These are phyloP conservation scores for Bibio marci DNA, from an alignment of 2,888 invertebrate species.

Conservation along the genomic window DNA sequence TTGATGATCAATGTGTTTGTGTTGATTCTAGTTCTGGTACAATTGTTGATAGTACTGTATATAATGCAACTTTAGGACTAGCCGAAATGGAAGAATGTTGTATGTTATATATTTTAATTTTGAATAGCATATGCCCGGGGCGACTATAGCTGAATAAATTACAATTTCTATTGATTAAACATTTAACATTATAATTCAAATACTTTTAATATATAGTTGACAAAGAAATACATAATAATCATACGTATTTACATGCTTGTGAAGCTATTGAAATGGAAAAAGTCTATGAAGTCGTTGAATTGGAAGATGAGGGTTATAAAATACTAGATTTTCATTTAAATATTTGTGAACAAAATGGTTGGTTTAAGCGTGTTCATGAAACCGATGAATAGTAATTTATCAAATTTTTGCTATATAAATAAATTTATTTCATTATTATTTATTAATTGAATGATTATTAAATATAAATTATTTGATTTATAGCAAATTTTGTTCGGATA, in stretches of 20 bases:
- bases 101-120: too few species aligned
- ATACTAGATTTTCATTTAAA: slow-evolving; percentile 24
- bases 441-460: too few species aligned
- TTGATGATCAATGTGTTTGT: slow-evolving; percentile 40
- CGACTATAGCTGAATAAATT: too few species aligned
- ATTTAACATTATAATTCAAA: too few species aligned
- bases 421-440: too few species aligned
- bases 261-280: slow-evolving; percentile 22
- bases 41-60: slow-evolving; percentile 15
- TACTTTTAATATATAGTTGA: slow-evolving; percentile 19
- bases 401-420: too few species aligned
- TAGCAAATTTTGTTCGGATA: slow-evolving; percentile 41
- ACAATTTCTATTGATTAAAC: too few species aligned
- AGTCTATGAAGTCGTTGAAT: slow-evolving; percentile 19
- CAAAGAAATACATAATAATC: slow-evolving; percentile 20
- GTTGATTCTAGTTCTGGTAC: slow-evolving; percentile 38
- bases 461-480: too few species aligned
- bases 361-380: slow-evolving; percentile 27
- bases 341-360: slow-evolving; percentile 34
- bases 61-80: slow-evolving; percentile 25
- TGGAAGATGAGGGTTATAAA: slow-evolving; percentile 19
- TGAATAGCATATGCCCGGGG: too few species aligned
- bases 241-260: slow-evolving; percentile 27
- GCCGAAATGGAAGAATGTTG: slow-evolving; percentile 29
- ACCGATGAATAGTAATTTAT: slow-evolving; percentile 24